Percentiles rank a stretch among this genome's conserved stretches.
phyloP scores from a whole-genome alignment of 2,797 vertebrate species.

The Sorex maritimensis region DNA sequence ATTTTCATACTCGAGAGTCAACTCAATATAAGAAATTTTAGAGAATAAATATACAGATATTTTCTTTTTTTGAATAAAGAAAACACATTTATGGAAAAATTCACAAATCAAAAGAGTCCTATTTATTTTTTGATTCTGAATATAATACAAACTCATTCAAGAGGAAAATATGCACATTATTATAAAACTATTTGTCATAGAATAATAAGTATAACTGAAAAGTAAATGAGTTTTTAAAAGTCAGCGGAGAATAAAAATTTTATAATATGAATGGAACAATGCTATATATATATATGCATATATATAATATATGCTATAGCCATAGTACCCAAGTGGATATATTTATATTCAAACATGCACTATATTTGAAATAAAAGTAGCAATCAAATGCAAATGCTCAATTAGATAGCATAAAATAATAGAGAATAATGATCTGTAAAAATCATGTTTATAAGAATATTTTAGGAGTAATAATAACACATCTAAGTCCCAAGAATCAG shows the following conservation, averaged over 20 bases:
- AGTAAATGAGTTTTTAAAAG: not conserved
- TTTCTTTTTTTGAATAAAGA: not conserved
- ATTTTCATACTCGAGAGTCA: conserved; percentile 27
- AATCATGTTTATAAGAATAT: conserved; percentile 48
- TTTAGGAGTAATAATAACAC: conserved; percentile 38
- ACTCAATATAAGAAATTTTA: not conserved
- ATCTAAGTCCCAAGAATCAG: not conserved
- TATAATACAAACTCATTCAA: conserved; percentile 3
- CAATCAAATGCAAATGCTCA: conserved; percentile 32
- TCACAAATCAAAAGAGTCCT: not conserved
- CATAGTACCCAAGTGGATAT: not conserved
- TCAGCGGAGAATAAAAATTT: not conserved
- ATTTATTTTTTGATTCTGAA: not conserved
- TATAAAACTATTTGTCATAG: conserved; percentile 1
- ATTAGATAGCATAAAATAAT: conserved; percentile 3
- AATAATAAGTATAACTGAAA: not conserved
- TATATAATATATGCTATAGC: not conserved
- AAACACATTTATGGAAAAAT: conserved; percentile 21
- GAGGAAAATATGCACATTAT: not conserved
- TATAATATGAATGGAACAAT: not conserved
- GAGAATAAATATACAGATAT: not conserved
- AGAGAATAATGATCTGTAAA: conserved; percentile 60
- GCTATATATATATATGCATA: not conserved
- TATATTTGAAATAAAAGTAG: not conserved
- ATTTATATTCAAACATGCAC: conserved; percentile 29